phyloP scores from a whole-genome alignment of 2,797 vertebrate species.

The Sciurus carolinensis region DNA sequence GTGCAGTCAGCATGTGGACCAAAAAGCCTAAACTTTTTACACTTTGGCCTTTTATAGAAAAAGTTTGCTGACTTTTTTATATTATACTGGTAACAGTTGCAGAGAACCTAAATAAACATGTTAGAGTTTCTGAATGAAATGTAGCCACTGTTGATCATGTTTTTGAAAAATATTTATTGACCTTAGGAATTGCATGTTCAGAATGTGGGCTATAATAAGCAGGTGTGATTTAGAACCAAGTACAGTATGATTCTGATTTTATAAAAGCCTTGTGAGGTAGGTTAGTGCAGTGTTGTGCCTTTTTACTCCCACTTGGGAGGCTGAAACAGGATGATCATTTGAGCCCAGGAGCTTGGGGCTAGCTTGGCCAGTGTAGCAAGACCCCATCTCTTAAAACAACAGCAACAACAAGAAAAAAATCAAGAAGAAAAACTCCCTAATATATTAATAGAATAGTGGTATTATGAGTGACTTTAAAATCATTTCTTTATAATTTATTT shows the following conservation, averaged over 20 bases:
- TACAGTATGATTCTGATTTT: slow-evolving; percentile 37
- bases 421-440: neutral
- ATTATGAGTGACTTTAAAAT: slow-evolving; percentile 28
- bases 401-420: neutral
- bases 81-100: neutral
- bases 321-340: neutral
- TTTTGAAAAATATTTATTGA: slow-evolving; percentile 49
- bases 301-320: neutral
- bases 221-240: neutral
- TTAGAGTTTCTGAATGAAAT: neutral
- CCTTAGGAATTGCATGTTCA: slow-evolving; percentile 15
- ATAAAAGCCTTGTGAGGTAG: neutral
- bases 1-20: neutral
- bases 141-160: neutral
- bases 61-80: neutral
- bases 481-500: slow-evolving; percentile 25
- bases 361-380: neutral
- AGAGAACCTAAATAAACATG: neutral
- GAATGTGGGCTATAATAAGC: neutral
- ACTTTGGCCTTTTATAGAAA: neutral
- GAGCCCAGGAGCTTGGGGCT: neutral
- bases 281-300: too few species aligned
- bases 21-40: neutral
- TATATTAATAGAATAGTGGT: slow-evolving; percentile 34
- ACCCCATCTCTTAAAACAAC: neutral